These are phyloP conservation scores for Tupaia chinensis DNA, from an alignment of 2,113 vertebrate genomes.

Conservation along the genomic window DNA sequence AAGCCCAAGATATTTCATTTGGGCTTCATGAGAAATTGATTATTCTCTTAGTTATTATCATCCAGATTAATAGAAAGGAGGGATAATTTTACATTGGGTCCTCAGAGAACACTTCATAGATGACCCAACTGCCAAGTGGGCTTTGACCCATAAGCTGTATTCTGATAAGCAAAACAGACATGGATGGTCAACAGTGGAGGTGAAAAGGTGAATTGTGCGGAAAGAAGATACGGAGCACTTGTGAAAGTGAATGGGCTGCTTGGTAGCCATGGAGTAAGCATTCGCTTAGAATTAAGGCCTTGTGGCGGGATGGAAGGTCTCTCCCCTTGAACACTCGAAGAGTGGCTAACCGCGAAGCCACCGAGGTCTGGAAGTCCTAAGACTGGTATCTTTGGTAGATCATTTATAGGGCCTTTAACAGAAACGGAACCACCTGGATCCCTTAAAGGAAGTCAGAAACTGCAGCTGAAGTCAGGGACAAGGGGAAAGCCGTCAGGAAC, in stretches of 20 bases:
- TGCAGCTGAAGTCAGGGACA: background rate
- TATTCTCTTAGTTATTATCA: background rate
- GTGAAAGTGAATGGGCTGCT: background rate
- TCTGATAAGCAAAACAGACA: background rate
- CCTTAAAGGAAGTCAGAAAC: background rate
- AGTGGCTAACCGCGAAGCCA: background rate
- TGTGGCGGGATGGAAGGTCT: background rate
- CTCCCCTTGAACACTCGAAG: rapidly evolving
- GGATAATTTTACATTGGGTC: background rate
- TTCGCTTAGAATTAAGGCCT: background rate
- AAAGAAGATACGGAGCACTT: background rate
- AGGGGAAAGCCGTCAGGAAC: background rate
- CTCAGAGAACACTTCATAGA: background rate
- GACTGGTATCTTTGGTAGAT: background rate
- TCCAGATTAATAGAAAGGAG: background rate
- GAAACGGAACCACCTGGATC: background rate
- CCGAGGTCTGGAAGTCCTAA: background rate
- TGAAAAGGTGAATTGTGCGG: rapidly evolving
- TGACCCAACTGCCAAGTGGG: background rate
- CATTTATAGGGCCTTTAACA: background rate
- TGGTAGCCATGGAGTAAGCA: too few species aligned
- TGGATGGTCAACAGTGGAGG: background rate
- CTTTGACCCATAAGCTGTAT: background rate
- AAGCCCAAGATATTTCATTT: background rate
- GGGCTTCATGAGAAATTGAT: background rate